Percentiles rank a stretch among this genome's conserved stretches.
These are phyloP conservation scores for Lophochroa leadbeateri DNA, from an alignment of 2,113 vertebrate genomes.

Conservation along the genomic window DNA sequence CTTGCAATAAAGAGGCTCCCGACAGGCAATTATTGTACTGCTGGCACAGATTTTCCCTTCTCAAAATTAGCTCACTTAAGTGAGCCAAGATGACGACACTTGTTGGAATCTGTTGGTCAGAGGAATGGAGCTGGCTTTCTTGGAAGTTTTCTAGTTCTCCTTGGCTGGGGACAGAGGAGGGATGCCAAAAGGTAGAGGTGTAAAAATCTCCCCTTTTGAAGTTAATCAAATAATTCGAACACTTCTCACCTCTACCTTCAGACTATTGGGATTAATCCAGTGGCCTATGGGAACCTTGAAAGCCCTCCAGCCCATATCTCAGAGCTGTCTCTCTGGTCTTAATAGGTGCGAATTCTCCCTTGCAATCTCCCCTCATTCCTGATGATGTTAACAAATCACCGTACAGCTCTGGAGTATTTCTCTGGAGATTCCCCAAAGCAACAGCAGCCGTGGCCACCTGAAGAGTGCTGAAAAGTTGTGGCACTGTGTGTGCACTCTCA, in stretches of 20 bases:
- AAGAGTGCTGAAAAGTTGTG: background rate
- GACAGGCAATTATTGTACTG: background rate
- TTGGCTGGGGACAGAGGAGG: background rate
- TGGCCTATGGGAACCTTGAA: constrained; percentile 30
- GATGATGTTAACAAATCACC: background rate
- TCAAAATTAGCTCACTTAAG: background rate
- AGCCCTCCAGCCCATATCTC: background rate
- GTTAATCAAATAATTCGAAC: constrained; percentile 21
- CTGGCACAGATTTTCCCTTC: constrained; percentile 1
- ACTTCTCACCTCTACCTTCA: constrained; percentile 36
- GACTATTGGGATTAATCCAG: constrained; percentile 37
- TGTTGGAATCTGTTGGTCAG: constrained; percentile 26
- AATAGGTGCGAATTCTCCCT: background rate
- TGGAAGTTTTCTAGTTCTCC: background rate
- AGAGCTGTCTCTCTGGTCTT: background rate
- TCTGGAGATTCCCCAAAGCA: background rate
- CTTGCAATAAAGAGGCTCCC: background rate
- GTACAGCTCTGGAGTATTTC: background rate
- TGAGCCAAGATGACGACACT: background rate
- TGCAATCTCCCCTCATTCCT: background rate
- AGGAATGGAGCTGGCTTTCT: constrained; percentile 18
- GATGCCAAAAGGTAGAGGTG: background rate
- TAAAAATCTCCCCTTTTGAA: constrained; percentile 36
- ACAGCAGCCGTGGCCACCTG: background rate
- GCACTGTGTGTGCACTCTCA: background rate